phyloP scores from a whole-genome alignment of 2,797 vertebrate species.

The Synanceia verrucosa region DNA sequence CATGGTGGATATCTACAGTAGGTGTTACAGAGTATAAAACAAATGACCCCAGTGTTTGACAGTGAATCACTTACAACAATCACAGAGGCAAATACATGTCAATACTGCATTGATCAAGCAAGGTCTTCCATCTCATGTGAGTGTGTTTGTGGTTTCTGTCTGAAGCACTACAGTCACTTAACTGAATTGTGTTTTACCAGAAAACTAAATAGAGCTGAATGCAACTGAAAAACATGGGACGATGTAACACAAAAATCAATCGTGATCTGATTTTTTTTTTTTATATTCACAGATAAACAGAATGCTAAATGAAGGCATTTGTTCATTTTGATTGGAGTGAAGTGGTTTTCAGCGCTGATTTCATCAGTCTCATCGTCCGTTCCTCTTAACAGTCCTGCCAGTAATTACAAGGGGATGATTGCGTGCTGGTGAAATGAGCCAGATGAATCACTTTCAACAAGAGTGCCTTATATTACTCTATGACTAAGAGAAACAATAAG shows the following conservation, averaged over 20 bases:
- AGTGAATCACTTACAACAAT: constrained; percentile 21
- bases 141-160: background rate
- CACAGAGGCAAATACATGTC: constrained; percentile 10
- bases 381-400: constrained; percentile 12
- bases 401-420: constrained; percentile 35
- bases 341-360: constrained; percentile 15
- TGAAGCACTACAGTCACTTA: too few relatives aligned
- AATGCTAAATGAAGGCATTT: constrained; percentile 7
- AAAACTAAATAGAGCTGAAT: background rate
- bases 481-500: constrained; percentile 31
- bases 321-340: background rate
- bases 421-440: constrained; percentile 15
- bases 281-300: background rate
- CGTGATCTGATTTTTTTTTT: background rate
- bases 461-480: constrained; percentile 25
- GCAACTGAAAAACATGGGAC: background rate
- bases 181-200: background rate
- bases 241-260: background rate
- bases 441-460: constrained; percentile 41
- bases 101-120: constrained; percentile 20
- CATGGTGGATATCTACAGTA: background rate
- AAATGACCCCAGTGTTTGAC: constrained; percentile 5
- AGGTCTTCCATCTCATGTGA: background rate
- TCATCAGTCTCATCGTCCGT: constrained; percentile 22
- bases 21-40: constrained; percentile 2